Evolutionary conservation across 2,113 vertebrate species (phyloP).

Genomic region (Dicerorhinus sumatrensis): DNA sequence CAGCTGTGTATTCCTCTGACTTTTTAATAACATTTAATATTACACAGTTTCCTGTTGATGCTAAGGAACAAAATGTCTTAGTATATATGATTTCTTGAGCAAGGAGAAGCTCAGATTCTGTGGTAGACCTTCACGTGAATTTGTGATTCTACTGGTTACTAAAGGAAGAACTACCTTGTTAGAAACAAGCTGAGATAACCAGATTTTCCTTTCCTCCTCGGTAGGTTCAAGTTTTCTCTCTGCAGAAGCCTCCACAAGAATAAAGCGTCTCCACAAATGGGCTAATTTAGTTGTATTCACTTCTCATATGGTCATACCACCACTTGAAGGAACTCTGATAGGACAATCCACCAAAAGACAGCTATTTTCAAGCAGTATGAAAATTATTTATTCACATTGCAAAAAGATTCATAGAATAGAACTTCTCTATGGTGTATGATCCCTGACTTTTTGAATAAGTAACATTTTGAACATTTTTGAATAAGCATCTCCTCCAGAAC

Average conservation of each 20-base stretch:
- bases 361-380: neutral
- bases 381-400: neutral
- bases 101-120: neutral
- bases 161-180: constrained; percentile 8
- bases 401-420: neutral
- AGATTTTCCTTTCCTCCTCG: neutral
- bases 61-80: neutral
- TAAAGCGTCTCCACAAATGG: neutral
- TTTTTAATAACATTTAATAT: neutral
- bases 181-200: neutral
- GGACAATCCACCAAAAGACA: neutral
- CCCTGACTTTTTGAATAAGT: neutral
- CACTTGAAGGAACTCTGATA: neutral
- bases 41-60: neutral
- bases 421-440: neutral
- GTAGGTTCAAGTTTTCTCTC: neutral
- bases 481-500: neutral
- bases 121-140: neutral
- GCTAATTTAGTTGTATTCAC: neutral
- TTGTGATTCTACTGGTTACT: neutral
- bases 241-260: constrained; percentile 25
- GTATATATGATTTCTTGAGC: neutral
- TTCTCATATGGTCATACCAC: neutral
- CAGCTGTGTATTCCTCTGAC: neutral
- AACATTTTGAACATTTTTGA: neutral